Evolutionary conservation across 1,140 invertebrate species (phyloP).

Genomic region (Mya arenaria): DNA sequence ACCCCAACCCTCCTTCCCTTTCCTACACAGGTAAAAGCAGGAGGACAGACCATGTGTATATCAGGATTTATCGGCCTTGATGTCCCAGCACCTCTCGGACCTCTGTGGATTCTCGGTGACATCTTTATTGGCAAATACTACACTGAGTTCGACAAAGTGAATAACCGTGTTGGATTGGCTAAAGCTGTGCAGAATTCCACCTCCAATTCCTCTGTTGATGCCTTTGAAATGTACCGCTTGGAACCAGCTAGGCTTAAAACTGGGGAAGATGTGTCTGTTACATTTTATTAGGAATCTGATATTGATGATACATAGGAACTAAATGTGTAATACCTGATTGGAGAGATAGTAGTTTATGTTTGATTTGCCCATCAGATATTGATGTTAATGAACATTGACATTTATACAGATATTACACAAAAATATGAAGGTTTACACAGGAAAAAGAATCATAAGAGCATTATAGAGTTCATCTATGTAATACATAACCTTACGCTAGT

Average conservation of each 20-base stretch:
- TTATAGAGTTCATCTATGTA: too few relatives aligned
- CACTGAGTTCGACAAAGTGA: slow-evolving; percentile 96
- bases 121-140: slow-evolving; percentile 98
- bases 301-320: too few relatives aligned
- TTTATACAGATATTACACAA: too few relatives aligned
- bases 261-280: too few relatives aligned
- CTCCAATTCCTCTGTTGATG: not conserved
- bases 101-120: slow-evolving; percentile 84
- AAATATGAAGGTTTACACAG: too few relatives aligned
- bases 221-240: slow-evolving; percentile 11
- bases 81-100: slow-evolving; percentile 89
- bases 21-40: slow-evolving; percentile 78
- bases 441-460: too few relatives aligned
- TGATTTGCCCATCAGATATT: too few relatives aligned
- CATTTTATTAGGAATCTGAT: too few relatives aligned
- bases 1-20: not conserved
- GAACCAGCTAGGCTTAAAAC: slow-evolving; percentile 46
- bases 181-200: slow-evolving; percentile 37
- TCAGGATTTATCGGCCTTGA: slow-evolving; percentile 98
- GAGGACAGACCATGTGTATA: slow-evolving; percentile 87
- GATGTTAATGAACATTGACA: too few relatives aligned
- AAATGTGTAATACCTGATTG: too few relatives aligned
- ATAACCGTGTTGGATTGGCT: slow-evolving; percentile 96
- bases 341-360: too few relatives aligned
- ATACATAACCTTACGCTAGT: too few relatives aligned